Evolutionary conservation across 2,888 invertebrate species (phyloP).

Genomic region (Polydesmus complanatus): DNA sequence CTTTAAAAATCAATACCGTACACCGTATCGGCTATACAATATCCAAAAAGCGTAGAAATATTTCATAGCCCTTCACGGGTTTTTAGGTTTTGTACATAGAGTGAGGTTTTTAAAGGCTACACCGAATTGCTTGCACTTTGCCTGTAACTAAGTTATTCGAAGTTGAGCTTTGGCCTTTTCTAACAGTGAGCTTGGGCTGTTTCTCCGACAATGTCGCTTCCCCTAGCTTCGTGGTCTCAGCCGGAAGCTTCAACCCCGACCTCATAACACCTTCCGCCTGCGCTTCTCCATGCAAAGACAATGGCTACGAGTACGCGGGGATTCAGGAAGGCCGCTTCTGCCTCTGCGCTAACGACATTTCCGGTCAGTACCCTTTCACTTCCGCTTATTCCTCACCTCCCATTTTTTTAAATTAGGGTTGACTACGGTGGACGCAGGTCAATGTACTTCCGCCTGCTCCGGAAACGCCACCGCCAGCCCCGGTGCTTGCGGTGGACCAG

Average conservation of each 20-base stretch:
- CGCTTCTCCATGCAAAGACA: slow-evolving; percentile 5
- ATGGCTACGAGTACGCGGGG: slow-evolving; percentile 8
- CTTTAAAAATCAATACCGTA: too few species aligned
- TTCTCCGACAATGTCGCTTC: slow-evolving; percentile 1
- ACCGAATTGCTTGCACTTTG: too few species aligned
- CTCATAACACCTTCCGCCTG: slow-evolving; percentile 11
- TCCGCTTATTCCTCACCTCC: background rate
- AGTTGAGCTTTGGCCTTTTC: too few species aligned
- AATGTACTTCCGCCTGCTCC: slow-evolving; percentile 3
- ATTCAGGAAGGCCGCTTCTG: slow-evolving; percentile 13
- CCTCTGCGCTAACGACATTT: slow-evolving; percentile 6
- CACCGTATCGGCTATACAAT: too few species aligned
- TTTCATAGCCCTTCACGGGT: too few species aligned
- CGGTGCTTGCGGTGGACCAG: slow-evolving; percentile 7
- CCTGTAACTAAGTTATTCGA: too few species aligned
- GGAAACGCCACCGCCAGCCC: slow-evolving; percentile 5
- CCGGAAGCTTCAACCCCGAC: slow-evolving; percentile 7
- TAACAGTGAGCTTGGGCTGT: too few species aligned
- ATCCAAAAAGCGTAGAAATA: too few species aligned
- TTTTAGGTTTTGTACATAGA: too few species aligned
- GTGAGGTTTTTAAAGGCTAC: too few species aligned
- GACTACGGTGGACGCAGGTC: background rate
- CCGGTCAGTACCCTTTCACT: too few species aligned
- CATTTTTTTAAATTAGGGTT: background rate
- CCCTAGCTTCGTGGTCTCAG: slow-evolving; percentile 4